Evolutionary conservation across 2,797 vertebrate species (phyloP).

Genomic region (Emydoidea blandingii): DNA sequence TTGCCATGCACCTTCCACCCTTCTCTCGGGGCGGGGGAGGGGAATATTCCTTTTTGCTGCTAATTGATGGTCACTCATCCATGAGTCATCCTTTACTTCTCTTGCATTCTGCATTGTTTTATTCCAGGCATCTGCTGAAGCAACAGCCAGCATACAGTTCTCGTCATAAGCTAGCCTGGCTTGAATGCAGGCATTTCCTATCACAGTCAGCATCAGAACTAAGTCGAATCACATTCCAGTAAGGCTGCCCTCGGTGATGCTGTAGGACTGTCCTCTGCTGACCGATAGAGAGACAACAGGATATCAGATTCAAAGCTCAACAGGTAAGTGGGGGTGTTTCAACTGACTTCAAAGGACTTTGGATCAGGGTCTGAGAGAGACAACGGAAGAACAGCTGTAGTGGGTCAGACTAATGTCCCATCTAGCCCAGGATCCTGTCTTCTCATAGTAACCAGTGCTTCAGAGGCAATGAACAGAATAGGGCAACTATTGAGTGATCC

Average conservation of each 20-base stretch:
- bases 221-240: background rate
- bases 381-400: background rate
- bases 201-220: background rate
- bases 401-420: background rate
- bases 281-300: background rate
- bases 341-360: background rate
- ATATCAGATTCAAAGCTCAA: background rate
- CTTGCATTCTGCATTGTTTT: fast-evolving
- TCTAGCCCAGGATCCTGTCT: background rate
- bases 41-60: background rate
- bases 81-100: background rate
- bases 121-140: background rate
- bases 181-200: background rate
- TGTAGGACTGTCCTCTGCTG: background rate
- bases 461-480: background rate
- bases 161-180: background rate
- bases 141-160: background rate
- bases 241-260: background rate
- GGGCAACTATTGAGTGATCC: background rate
- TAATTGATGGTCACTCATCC: too few species aligned
- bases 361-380: background rate
- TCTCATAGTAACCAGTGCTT: background rate
- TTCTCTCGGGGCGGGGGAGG: fast-evolving
- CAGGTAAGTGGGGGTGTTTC: background rate
- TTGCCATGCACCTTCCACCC: background rate